phyloP scores from a whole-genome alignment of 92 coral and sea anemone genomes.

The Porites lobata region DNA sequence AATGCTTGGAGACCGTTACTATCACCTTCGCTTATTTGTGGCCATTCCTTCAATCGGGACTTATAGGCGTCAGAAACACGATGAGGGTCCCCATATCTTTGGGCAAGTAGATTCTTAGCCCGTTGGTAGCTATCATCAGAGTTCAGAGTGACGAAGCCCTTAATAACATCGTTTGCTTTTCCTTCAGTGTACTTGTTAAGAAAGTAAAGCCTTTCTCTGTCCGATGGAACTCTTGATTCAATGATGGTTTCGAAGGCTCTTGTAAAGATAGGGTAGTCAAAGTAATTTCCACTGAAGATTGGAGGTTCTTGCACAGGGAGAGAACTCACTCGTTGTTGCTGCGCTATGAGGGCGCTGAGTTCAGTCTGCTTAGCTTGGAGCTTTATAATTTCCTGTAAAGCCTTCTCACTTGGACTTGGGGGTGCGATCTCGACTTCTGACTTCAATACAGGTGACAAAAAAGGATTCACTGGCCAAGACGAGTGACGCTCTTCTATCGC shows the following conservation, averaged over 20 bases:
- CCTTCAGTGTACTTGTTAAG: constrained; percentile 60
- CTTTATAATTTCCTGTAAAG: no score
- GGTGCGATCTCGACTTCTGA: no score
- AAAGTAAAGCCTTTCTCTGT: constrained; percentile 66
- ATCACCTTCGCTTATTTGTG: constrained; percentile 45
- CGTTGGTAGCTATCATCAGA: constrained; percentile 60
- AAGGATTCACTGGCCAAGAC: no score
- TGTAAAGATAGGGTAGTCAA: constrained; percentile 66
- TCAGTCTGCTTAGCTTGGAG: no score
- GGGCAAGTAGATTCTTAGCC: constrained; percentile 54
- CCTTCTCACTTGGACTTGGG: no score
- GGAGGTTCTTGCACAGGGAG: constrained; percentile 66
- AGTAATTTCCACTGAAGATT: constrained; percentile 51
- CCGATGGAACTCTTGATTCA: constrained; percentile 57
- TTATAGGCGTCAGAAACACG: constrained; percentile 52
- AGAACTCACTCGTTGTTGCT: constrained; percentile 40
- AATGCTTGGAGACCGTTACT: constrained; percentile 47
- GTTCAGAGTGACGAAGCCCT: constrained; percentile 62
- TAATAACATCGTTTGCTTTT: constrained; percentile 68
- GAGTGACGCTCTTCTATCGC: no score
- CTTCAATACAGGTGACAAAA: no score
- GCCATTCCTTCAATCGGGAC: constrained; percentile 56
- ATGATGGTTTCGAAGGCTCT: constrained; percentile 64
- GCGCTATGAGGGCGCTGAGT: neutral
- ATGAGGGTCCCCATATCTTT: constrained; percentile 70